Evolutionary conservation across 2,888 invertebrate species (phyloP).

Genomic region (Elegia similella): DNA sequence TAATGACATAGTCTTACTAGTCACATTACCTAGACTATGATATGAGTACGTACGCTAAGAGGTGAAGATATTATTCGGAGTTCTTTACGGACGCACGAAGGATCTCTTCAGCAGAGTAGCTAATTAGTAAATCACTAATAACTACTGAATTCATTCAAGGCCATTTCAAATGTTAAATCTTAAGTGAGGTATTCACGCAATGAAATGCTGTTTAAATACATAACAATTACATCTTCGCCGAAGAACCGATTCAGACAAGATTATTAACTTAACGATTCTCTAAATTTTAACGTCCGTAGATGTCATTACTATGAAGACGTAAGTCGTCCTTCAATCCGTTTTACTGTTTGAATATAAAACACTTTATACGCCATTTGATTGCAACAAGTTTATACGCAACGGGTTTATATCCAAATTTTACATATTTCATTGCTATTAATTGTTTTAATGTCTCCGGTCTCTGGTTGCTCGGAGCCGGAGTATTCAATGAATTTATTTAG

Average conservation of each 20-base stretch:
- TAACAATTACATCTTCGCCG: constrained; percentile 19
- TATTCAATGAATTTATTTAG: not conserved
- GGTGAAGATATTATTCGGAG: too few relatives aligned
- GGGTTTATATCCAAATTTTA: constrained; percentile 53
- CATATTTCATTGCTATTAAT: constrained; percentile 31
- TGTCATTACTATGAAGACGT: constrained; percentile 65
- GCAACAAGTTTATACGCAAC: constrained; percentile 54
- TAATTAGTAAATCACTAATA: not conserved
- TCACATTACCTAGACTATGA: too few relatives aligned
- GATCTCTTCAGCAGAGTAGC: too few relatives aligned
- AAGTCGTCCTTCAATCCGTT: constrained; percentile 66
- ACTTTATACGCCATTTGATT: constrained; percentile 63
- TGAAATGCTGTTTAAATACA: not conserved
- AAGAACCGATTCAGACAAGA: constrained; percentile 37
- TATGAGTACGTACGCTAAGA: too few relatives aligned
- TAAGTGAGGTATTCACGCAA: not conserved
- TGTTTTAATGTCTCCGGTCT: constrained; percentile 14
- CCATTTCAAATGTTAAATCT: too few relatives aligned
- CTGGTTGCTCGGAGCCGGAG: not conserved
- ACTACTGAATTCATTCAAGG: not conserved
- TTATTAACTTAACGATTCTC: constrained; percentile 59
- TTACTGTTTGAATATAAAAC: constrained; percentile 75
- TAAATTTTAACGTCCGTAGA: constrained; percentile 68
- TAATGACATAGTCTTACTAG: too few relatives aligned
- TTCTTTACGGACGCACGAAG: too few relatives aligned